Percentiles rank a stretch among this genome's conserved stretches.
These are phyloP conservation scores for Sebastes umbrosus DNA, from an alignment of 2,797 vertebrate species.

Conservation along the genomic window DNA sequence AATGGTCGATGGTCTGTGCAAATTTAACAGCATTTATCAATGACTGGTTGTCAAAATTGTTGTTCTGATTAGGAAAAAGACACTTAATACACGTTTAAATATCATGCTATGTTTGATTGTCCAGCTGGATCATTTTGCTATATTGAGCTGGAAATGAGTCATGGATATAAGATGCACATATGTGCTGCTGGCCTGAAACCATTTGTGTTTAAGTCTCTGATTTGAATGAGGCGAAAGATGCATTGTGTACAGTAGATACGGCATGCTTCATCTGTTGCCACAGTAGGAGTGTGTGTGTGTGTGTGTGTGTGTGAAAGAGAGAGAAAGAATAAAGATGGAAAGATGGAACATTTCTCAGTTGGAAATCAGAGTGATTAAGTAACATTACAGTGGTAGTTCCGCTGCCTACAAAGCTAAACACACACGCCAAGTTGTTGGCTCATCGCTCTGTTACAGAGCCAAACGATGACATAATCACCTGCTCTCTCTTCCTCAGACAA, in stretches of 20 bases:
- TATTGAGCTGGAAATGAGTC: not conserved
- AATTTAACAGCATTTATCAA: not conserved
- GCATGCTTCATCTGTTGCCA: not conserved
- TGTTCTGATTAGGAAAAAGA: not conserved
- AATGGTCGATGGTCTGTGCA: not conserved
- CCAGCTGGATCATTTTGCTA: not conserved
- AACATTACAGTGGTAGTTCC: constrained; percentile 47
- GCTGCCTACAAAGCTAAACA: constrained; percentile 25
- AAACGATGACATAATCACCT: constrained; percentile 66
- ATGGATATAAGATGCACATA: not conserved
- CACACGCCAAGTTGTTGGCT: constrained; percentile 36
- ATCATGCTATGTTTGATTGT: not conserved
- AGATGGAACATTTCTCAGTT: constrained; percentile 51
- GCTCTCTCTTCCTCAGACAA: constrained; percentile 27
- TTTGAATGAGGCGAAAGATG: not conserved
- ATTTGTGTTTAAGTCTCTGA: not conserved
- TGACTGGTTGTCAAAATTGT: not conserved
- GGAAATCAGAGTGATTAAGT: constrained; percentile 41
- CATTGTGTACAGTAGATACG: not conserved
- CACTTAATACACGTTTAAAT: not conserved
- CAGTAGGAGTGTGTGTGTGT: not conserved
- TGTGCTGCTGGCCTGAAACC: not conserved
- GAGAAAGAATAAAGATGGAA: constrained; percentile 17
- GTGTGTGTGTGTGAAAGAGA: not conserved
- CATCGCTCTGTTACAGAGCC: constrained; percentile 41